Base-by-base conservation (phyloP, 23 tunicate genomes). In the Ascidia mentula region DNA sequence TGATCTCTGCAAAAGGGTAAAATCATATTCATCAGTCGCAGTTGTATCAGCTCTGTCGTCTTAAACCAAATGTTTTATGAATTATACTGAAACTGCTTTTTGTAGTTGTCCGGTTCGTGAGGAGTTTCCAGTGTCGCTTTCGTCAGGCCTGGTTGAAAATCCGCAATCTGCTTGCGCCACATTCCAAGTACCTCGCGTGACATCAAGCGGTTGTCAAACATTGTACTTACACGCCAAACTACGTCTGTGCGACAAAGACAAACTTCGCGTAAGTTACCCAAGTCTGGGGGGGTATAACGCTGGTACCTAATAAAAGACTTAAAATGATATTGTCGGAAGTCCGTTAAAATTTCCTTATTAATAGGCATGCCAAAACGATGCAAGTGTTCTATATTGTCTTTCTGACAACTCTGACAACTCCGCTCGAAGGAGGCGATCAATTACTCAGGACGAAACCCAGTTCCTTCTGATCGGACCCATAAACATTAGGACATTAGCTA, bases 121-220 rank as follows among this genome's bases (percentile, higher is more conserved):
- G 1, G 65, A 26, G 1, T 53, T 53, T 9, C 28, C 65, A 53
- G 24, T 28, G 13, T 53, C 65, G 65, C 28, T 53, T 53, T 5
- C 65, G 13, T 26, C 65, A 53, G 65, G 65, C 24, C 13, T 53
- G 65, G 65, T 53, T 28, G 7, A 5, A 3, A 9, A 53, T 28
- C 65, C 65, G 13, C 65, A 53, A 9, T 53, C 65, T 1, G 13
- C 24, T 9, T 53, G 65, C 65, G 65, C 65, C 65, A 20, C 65
- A 3, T 28, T 53, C 4, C 65, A 53, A 53, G 65, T 53, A 3
- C 65, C 65, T 3, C 65, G 65, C 4, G 65, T 28, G 65, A 53
- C 65, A 53, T 53, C 65, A 20, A 53, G 65, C 65, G 65, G 65
- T 3, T 53, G 65, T 53, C 22, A 53, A 53, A 53, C 65, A 20